These are phyloP conservation scores for Mormyrops attenuatus DNA, from an alignment of 2,797 vertebrate species.

Conservation along the genomic window DNA sequence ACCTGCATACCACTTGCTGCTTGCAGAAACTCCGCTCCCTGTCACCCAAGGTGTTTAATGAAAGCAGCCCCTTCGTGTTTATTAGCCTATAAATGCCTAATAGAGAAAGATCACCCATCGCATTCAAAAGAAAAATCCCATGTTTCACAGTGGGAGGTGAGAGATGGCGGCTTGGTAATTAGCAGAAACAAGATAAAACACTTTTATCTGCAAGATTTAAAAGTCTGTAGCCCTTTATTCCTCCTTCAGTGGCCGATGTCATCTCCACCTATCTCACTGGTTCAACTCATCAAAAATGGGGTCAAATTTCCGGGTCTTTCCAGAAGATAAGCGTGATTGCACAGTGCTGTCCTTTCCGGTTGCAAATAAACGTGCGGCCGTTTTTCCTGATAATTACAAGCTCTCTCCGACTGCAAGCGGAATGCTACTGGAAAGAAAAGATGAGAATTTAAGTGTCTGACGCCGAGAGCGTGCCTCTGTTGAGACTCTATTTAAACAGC, in stretches of 20 bases:
- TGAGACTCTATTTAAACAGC: conserved; percentile 8
- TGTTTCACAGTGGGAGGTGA: neutral
- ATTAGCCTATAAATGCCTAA: conserved; percentile 4
- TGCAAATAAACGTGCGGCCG: neutral
- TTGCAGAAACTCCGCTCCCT: neutral
- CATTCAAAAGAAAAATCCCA: neutral
- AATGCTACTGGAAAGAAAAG: neutral
- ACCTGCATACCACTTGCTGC: neutral
- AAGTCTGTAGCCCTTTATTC: neutral
- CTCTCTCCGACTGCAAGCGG: neutral
- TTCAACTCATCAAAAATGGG: neutral
- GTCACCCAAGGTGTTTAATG: too few species aligned
- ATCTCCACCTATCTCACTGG: neutral
- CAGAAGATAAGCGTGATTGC: neutral
- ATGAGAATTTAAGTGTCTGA: conserved; percentile 4
- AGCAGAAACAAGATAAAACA: conserved; percentile 4
- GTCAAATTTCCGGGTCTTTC: neutral
- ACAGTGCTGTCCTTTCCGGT: neutral
- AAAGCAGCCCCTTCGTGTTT: neutral
- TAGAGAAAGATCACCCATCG: neutral
- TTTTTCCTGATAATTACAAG: conserved; percentile 7
- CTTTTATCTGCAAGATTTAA: neutral
- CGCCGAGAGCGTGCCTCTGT: neutral
- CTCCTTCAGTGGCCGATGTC: neutral
- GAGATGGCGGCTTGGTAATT: neutral